Base-by-base conservation (phyloP, 1,140 invertebrate species). In the Drosophila ohnishii region DNA sequence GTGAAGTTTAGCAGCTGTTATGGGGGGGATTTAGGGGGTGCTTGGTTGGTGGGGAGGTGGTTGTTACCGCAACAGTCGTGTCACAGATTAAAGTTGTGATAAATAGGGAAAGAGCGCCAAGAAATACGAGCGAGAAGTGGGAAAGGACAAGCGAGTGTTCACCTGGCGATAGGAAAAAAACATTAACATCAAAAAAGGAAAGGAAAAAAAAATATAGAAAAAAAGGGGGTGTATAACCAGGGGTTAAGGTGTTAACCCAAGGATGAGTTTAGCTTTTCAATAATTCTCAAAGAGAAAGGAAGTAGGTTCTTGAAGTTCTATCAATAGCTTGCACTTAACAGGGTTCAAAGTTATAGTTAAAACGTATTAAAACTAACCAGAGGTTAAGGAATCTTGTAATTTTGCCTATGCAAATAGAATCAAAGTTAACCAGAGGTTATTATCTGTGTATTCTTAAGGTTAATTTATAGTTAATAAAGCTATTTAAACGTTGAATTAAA, bases 41-140 rank as follows among this genome's bases (percentile, higher is more conserved):
- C 0, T 5, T 28, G 25, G 25, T 28, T 28, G 25, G 3, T 28
- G n/a, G 2, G 22, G 10, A 3, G 34, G 9, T 6, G 69, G 44
- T 64, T 61, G 56, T 42, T 60, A 42, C 57, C 61, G 39, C 60
- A 50, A 44, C 72, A 39, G 53, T 53, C 34, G 74, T 50, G 65
- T 50, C 75, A 48, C 48, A 58, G 75, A 78, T 78, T 78, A 78
- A 73, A 78, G 40, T 64, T 42, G 75, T 78, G 75, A 78, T 78
- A 78, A 72, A 58, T 78, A 55, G 53, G 62, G 48, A 28, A 74
- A 30, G 8, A 22, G 69, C 39, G 35, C 19, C 34, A 30, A 30
- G 45, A 51, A 69, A 25, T 16, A n/a, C 16, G 8, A 25, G 35
- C 19, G 51, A 5, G 14, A 34, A 9, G 25, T 9, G 50, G 35